Percentiles rank a stretch among this genome's conserved stretches.
These are phyloP conservation scores for Chelonia mydas DNA, from an alignment of 2,797 vertebrate species.

Conservation along the genomic window DNA sequence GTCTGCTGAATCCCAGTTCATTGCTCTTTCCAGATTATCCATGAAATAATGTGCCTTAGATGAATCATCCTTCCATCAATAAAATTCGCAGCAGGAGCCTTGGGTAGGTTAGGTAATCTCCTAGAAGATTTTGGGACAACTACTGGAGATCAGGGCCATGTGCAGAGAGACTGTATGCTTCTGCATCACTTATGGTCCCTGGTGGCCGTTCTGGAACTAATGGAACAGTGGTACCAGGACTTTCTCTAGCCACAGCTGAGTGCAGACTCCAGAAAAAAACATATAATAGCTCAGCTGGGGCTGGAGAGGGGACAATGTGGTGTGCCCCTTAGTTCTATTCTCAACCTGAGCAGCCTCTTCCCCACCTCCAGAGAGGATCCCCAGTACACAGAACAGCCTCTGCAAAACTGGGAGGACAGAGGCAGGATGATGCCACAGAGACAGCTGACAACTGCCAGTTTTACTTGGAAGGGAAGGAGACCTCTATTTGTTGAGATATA, in stretches of 20 bases:
- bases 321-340: neutral
- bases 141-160: neutral
- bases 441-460: neutral
- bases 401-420: neutral
- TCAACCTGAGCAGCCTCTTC: neutral
- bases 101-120: neutral
- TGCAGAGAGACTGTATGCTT: neutral
- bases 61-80: neutral
- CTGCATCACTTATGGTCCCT: neutral
- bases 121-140: neutral
- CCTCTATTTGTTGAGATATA: neutral
- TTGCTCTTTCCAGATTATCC: neutral
- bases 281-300: neutral
- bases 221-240: neutral
- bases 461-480: neutral
- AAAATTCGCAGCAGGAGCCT: neutral
- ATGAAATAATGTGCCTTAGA: neutral
- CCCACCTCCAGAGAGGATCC: neutral
- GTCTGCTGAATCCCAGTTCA: neutral
- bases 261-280: neutral
- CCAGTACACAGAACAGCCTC: neutral
- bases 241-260: neutral
- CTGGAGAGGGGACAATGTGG: too few species aligned
- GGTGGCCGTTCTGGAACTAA: neutral
- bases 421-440: neutral